A percentile compares a stretch with the other conserved stretches of the same genome.
Conservation (phyloP, 1,140 invertebrate genomes). For the Drosophila mauritiana region DNA sequence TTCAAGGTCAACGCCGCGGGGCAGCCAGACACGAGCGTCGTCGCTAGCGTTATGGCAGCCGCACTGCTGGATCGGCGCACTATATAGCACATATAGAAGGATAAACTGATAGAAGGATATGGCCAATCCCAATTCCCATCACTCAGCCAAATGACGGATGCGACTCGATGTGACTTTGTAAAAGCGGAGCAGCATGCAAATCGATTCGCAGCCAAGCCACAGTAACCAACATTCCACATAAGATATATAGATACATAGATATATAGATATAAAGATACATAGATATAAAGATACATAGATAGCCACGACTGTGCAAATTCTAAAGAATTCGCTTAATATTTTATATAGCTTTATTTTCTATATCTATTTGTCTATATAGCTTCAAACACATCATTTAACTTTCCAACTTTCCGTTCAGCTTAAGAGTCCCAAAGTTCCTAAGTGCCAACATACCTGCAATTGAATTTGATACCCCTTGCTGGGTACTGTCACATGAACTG, state of each 20-base stretch:
- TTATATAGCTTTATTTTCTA: too few species aligned
- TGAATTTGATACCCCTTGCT: background rate
- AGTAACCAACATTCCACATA: too few species aligned
- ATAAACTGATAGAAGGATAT: background rate
- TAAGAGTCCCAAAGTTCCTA: too few species aligned
- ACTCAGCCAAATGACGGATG: slow-evolving; percentile 3
- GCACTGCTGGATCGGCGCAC: slow-evolving; percentile 9
- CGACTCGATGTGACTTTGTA: background rate
- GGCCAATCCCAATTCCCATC: slow-evolving; percentile 4
- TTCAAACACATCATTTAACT: background rate
- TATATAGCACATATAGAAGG: background rate
- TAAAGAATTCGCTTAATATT: too few species aligned
- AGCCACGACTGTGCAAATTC: too few species aligned
- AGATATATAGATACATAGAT: too few species aligned
- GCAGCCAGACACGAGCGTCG: slow-evolving; percentile 5
- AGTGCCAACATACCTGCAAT: background rate
- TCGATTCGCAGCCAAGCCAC: background rate
- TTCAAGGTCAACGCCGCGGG: slow-evolving; percentile 49
- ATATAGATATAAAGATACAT: too few species aligned
- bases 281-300: too few species aligned
- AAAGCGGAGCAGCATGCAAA: background rate
- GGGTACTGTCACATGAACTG: slow-evolving; percentile 1
- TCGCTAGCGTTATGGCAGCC: slow-evolving; percentile 36
- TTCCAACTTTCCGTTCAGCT: background rate
- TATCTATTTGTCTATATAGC: background rate